Base-by-base conservation (phyloP, 2,113 vertebrate genomes). In the Cheirogaleus medius region DNA sequence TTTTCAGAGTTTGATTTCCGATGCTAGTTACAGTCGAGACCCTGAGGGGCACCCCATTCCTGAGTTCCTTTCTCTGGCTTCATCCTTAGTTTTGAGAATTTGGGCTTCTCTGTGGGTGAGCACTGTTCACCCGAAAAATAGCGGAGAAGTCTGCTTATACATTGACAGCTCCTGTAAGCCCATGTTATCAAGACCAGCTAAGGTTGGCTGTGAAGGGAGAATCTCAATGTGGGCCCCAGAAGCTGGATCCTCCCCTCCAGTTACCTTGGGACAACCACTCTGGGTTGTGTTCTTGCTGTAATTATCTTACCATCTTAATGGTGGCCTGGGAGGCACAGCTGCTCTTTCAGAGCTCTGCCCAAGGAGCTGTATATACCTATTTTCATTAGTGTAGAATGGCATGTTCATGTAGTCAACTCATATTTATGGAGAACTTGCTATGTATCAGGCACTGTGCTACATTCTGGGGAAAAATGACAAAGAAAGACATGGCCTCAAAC, bases 1-100 rank as follows among this genome's bases (percentile, higher is more conserved):
- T 82, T 95, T 95, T 91, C 86, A 78, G 82, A 66, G 9, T 89
- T 81, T 39, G 27, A 12, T 86, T 83, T 87, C 87, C 52, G 44
- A 37, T 39, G 37, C 37, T 73, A 94, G 81, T 95, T 77, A 60
- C 47, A 73, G 32, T 32, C 1, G 1, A 42, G 6, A 11, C 13
- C 20, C n/a, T 56, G 34, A n/a, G 52, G n/a, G 52, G 21, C 14
- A 32, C 25, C 27, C 17, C 14, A 17, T 76, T 64, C 76, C 47
- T 12, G 44, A 37, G 13, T 74, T 63, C 39, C 63, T 90, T 86
- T 71, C 90, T 42, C 23, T 47, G 63, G 32, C 47, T 84, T 93
- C 66, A 37, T 68, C 6, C 8, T n/a, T 54, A 37, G 37, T 34
- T 94, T 90, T 54, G 69, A 71, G 91, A 69, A 92, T 58, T 1